phyloP scores from a whole-genome alignment of 1,140 invertebrate genomes.

The Lepidurus apus region DNA sequence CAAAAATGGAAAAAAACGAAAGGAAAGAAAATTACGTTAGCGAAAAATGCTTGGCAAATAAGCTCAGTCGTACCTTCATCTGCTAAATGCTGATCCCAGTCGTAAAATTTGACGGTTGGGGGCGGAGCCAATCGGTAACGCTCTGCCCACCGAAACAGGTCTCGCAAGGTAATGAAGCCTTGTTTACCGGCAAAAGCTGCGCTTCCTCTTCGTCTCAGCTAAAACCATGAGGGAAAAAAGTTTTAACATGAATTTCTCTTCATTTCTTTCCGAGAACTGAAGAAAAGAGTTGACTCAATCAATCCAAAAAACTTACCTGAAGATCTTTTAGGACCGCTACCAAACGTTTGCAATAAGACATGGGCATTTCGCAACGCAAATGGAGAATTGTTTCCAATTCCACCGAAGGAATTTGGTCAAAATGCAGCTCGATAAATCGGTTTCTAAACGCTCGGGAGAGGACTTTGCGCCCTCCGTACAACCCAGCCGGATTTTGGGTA shows the following conservation, averaged over 20 bases:
- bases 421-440: constrained; percentile 95
- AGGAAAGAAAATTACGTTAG: constrained; percentile 7
- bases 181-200: constrained; percentile 89
- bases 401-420: constrained; percentile 83
- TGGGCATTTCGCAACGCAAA: constrained; percentile 77
- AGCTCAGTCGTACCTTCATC: constrained; percentile 65
- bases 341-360: constrained; percentile 83
- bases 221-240: constrained; percentile 35
- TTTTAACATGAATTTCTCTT: constrained; percentile 15
- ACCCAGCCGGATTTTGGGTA: constrained; percentile 96
- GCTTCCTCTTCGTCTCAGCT: constrained; percentile 69
- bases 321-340: constrained; percentile 88
- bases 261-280: not conserved
- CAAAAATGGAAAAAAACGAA: constrained; percentile 37
- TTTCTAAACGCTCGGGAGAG: constrained; percentile 95
- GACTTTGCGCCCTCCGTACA: constrained; percentile 93
- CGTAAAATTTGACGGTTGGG: constrained; percentile 59
- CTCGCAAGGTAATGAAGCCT: constrained; percentile 89
- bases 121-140: constrained; percentile 71
- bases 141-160: constrained; percentile 97
- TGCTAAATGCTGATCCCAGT: constrained; percentile 95
- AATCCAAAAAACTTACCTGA: not conserved
- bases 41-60: constrained; percentile 36
- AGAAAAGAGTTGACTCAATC: not conserved
- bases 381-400: constrained; percentile 89